phyloP scores from a whole-genome alignment of 2,113 vertebrate species.

The Peromyscus polionotus region DNA sequence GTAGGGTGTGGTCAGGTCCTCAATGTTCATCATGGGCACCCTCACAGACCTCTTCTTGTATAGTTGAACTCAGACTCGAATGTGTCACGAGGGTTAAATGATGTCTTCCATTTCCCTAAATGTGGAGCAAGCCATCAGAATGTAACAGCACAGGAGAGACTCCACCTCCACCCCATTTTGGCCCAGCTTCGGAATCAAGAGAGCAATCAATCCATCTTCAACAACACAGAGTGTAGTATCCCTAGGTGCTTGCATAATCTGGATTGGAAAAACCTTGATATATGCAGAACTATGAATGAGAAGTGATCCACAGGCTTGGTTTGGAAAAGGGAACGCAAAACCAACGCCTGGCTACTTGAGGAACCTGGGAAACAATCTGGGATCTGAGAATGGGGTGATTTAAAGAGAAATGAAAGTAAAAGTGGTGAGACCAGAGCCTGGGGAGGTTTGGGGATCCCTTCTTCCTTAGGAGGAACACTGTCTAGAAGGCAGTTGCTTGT shows the following conservation, averaged over 20 bases:
- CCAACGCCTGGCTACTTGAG: too few relatives aligned
- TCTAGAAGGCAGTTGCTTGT: neutral
- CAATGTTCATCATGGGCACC: constrained; percentile 91
- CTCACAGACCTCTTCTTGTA: constrained; percentile 81
- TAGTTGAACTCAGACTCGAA: constrained; percentile 82
- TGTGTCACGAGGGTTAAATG: constrained; percentile 84
- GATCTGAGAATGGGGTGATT: neutral
- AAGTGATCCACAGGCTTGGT: fast-evolving
- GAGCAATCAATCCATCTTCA: neutral
- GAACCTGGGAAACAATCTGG: neutral
- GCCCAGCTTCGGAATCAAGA: too few relatives aligned
- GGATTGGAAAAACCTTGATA: fast-evolving
- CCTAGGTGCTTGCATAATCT: too few relatives aligned
- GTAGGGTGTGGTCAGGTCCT: constrained; percentile 33
- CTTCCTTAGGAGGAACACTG: too few relatives aligned
- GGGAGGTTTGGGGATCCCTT: neutral
- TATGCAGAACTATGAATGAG: too few relatives aligned
- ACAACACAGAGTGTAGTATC: neutral
- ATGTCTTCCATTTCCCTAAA: constrained; percentile 90
- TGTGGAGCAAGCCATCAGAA: neutral
- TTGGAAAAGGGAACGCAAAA: fast-evolving
- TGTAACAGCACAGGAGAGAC: fast-evolving
- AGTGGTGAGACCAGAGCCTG: neutral
- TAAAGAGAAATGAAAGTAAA: neutral
- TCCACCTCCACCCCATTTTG: fast-evolving